These are phyloP conservation scores for Merops nubicus DNA, from an alignment of 2,113 vertebrate species.

Conservation along the genomic window DNA sequence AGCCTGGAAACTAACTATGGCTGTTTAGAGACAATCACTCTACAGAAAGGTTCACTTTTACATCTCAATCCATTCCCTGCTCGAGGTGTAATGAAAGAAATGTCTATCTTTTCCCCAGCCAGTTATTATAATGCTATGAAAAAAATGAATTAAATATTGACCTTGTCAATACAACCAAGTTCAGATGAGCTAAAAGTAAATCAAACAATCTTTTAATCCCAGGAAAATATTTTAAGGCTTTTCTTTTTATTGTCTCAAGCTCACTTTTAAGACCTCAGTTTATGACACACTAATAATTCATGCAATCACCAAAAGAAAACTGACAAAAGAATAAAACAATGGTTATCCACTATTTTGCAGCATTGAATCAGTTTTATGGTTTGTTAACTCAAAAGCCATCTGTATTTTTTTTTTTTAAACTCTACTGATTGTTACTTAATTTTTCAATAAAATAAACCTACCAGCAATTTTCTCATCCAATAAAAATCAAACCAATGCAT, in stretches of 20 bases:
- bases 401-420: background rate
- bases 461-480: background rate
- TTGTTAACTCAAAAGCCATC: background rate
- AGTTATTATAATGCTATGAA: background rate
- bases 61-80: background rate
- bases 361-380: background rate
- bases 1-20: background rate
- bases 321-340: background rate
- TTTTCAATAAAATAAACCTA: constrained; percentile 2
- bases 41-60: background rate
- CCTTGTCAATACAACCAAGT: background rate
- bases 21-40: background rate
- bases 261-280: constrained; percentile 3
- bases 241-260: background rate
- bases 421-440: background rate
- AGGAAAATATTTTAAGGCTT: constrained; percentile 3
- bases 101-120: background rate
- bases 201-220: constrained; percentile 15
- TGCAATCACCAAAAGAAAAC: background rate
- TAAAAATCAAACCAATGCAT: background rate
- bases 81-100: background rate
- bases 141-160: constrained; percentile 17
- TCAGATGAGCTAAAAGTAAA: background rate
- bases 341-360: background rate
- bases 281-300: background rate